phyloP scores from a whole-genome alignment of 2,797 vertebrate genomes.

The Parotocinclus haroldoi region DNA sequence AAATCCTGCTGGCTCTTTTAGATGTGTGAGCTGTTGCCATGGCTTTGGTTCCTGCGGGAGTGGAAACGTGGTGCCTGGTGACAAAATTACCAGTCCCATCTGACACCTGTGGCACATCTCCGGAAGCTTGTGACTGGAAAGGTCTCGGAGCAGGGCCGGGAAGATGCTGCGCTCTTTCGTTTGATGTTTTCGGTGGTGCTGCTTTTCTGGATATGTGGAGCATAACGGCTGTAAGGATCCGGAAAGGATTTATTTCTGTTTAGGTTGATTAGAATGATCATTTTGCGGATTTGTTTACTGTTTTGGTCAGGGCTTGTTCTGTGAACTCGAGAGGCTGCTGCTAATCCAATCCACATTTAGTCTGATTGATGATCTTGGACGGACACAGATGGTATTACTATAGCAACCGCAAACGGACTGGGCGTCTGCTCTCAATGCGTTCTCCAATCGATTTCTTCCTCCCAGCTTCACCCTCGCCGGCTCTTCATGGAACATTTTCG shows the following conservation, averaged over 20 bases:
- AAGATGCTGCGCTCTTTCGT: background rate
- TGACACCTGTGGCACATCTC: slow-evolving; percentile 56
- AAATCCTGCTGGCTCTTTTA: slow-evolving; percentile 52
- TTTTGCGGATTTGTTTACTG: background rate
- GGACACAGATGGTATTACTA: slow-evolving; percentile 15
- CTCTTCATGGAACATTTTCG: slow-evolving; percentile 10
- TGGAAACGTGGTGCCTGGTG: slow-evolving; percentile 41
- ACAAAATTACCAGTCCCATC: slow-evolving; percentile 50
- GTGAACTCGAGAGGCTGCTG: slow-evolving; percentile 18
- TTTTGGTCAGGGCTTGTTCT: background rate
- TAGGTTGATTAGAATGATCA: background rate
- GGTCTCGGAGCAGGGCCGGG: background rate
- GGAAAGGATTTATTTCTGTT: no score
- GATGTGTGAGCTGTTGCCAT: slow-evolving; percentile 58
- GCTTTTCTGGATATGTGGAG: no score
- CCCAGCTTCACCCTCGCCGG: slow-evolving; percentile 12
- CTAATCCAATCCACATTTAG: slow-evolving; percentile 29
- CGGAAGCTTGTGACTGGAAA: slow-evolving; percentile 3
- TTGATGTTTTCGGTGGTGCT: background rate
- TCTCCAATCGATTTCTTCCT: slow-evolving; percentile 19
- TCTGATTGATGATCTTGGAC: slow-evolving; percentile 30
- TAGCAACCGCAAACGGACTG: slow-evolving; percentile 20
- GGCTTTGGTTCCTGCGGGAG: slow-evolving; percentile 47
- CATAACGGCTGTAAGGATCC: no score
- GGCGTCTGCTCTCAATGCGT: slow-evolving; percentile 21